Conservation (phyloP, 1,140 invertebrate genomes). For the Phortica variegata region DNA sequence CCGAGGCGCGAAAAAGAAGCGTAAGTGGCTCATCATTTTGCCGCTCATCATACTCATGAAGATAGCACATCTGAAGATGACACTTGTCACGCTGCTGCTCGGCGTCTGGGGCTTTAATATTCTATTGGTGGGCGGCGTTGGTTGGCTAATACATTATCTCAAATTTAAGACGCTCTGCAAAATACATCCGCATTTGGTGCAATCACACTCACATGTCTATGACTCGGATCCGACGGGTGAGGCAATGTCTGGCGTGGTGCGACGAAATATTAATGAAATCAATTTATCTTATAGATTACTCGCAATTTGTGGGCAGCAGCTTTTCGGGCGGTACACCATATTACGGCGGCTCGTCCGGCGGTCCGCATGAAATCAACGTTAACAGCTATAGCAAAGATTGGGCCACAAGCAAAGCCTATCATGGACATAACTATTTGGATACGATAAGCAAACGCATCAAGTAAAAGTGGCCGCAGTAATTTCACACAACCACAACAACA, state of each 20-base stretch:
- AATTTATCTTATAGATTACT: conserved; percentile 30
- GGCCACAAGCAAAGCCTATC: conserved; percentile 47
- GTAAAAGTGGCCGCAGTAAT: conserved; percentile 10
- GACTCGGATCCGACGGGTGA: conserved; percentile 42
- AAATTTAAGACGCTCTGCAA: conserved; percentile 53
- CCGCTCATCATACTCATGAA: conserved; percentile 48
- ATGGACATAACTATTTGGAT: conserved; percentile 46
- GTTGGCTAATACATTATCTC: conserved; percentile 50
- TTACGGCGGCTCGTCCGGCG: conserved; percentile 20
- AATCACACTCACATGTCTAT: conserved; percentile 51
- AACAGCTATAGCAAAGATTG: conserved; percentile 45
- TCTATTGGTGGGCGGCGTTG: conserved; percentile 41
- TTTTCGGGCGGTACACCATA: conserved; percentile 42
- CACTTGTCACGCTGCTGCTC: conserved; percentile 37
- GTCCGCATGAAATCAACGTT: conserved; percentile 34
- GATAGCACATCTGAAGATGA: conserved; percentile 52
- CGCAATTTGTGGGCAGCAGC: conserved; percentile 46
- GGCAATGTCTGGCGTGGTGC: background rate
- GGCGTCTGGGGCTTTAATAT: conserved; percentile 43
- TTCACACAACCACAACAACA: no score
- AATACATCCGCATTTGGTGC: conserved; percentile 51
- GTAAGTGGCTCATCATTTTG: conserved; percentile 42
- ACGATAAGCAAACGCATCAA: conserved; percentile 48
- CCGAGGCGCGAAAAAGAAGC: conserved; percentile 35
- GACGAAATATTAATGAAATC: background rate